Base-by-base conservation (phyloP, 2,888 invertebrate genomes). In the Rhagonycha lutea region DNA sequence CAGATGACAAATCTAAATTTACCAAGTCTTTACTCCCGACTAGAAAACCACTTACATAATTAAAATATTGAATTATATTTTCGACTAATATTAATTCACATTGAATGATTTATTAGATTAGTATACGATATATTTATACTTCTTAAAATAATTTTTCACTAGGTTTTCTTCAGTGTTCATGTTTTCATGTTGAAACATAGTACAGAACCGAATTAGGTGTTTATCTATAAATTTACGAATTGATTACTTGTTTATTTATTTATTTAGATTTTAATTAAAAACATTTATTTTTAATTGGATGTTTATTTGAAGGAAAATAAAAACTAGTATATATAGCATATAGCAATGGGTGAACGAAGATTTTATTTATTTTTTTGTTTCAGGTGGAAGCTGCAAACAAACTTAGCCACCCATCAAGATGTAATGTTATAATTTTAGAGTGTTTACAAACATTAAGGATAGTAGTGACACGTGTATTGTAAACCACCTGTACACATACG, bases 401-500 rank as follows among this genome's bases (percentile, higher is more conserved):
- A 47, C 47, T 47, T n/a, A n/a, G n/a, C 47, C 28, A 70, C 62
- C 70, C 61, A 62, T 70, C 28, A 29, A 70, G 62, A 61, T 62
- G 62, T 70, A 61, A 14, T 61, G 14, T 32, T 23, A 14, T 12
- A 70, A 62, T 28, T 60, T 62, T 14, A 18, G 29, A 29, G 61
- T 65, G 26, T 28, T 28, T 14, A 65, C 23, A n/a, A 47, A 47
- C 47, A 47, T 47, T 47, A 47, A 47, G 47, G 47, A 47, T n/a
- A 47, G 47, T 47, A n/a, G 47, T 47, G 47, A 47, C 65, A 65
- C 63, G 65, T 29, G 71, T 60, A n/a, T 24, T 71, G 47, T 47
- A 63, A 63, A 71, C 71, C 65, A 71, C 71, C 65, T 61, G 70
- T 61, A 28, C 61, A 4, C 28, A 70, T 71, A 65, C 71, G 65